Evolutionary conservation across 53 echinoderm and acorn worm genomes (phyloP).

Genomic region (Holothuria scabra): DNA sequence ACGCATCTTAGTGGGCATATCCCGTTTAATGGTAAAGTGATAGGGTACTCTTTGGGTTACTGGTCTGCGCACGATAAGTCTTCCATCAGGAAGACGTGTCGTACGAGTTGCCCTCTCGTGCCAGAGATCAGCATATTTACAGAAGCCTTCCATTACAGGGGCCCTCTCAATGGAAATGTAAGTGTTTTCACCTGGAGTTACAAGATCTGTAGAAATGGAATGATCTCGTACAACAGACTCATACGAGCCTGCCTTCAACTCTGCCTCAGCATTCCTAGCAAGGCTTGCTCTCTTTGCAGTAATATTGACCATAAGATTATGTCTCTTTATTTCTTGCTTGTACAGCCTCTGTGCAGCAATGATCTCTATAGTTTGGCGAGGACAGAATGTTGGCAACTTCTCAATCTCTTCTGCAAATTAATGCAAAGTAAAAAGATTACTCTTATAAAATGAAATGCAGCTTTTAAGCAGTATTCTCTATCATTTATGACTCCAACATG

Average conservation of each 20-base stretch:
- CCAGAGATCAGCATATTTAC: conserved; percentile 25
- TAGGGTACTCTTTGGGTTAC: not conserved
- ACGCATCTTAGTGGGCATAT: too few species aligned
- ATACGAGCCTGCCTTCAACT: too few species aligned
- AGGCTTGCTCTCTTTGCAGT: not conserved
- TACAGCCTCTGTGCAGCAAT: not conserved
- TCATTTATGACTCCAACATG: too few species aligned
- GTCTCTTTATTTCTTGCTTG: not conserved
- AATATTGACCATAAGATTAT: not conserved
- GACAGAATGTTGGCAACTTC: conserved; percentile 12
- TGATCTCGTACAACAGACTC: not conserved
- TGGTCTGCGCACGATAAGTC: not conserved
- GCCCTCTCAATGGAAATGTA: not conserved
- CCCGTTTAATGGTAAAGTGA: not conserved
- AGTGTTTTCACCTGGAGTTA: too few species aligned
- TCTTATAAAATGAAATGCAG: too few species aligned
- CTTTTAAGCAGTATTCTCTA: too few species aligned
- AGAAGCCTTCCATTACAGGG: conserved; percentile 14
- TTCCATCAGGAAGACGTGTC: conserved; percentile 9
- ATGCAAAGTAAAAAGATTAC: too few species aligned
- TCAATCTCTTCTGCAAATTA: not conserved
- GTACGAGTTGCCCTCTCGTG: not conserved
- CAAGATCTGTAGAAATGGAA: not conserved
- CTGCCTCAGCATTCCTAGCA: not conserved
- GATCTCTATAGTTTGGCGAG: not conserved